phyloP scores from a whole-genome alignment of 2,888 invertebrate genomes.

The Epiperipatus broadwayi region DNA sequence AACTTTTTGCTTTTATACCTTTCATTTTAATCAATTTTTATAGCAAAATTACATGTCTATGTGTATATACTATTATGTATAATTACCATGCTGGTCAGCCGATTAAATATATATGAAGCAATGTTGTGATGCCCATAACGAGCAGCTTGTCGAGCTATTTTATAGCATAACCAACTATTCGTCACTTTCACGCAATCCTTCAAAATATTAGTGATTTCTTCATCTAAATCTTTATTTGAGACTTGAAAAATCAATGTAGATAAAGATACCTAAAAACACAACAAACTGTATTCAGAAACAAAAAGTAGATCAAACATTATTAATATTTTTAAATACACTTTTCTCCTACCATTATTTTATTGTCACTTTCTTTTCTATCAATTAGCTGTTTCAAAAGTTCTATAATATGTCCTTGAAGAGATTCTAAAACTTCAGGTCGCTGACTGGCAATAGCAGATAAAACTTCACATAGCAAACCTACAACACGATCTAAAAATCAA shows the following conservation, averaged over 20 bases:
- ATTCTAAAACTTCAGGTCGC: slow-evolving; percentile 37
- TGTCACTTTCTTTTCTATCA: slow-evolving; percentile 15
- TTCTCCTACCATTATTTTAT: slow-evolving; percentile 18
- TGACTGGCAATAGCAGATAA: slow-evolving; percentile 51
- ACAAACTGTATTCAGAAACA: neutral
- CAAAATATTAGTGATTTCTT: slow-evolving; percentile 37
- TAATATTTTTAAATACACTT: neutral
- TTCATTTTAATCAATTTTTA: no score
- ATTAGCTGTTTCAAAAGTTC: slow-evolving; percentile 17
- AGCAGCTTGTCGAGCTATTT: slow-evolving; percentile 65
- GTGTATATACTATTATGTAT: no score
- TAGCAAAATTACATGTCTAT: no score
- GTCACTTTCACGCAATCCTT: slow-evolving; percentile 37
- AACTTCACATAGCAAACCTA: slow-evolving; percentile 44
- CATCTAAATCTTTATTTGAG: slow-evolving; percentile 43
- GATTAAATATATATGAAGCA: no score
- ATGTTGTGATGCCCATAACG: no score
- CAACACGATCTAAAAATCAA: slow-evolving; percentile 19
- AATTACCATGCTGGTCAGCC: no score
- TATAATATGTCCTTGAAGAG: slow-evolving; percentile 32
- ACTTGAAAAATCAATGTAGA: slow-evolving; percentile 67
- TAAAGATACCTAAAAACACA: slow-evolving; percentile 39
- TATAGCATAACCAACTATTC: slow-evolving; percentile 64
- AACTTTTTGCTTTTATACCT: no score
- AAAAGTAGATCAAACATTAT: neutral